Evolutionary conservation across 2,888 invertebrate genomes (phyloP), one percentile per base, ranked within the genome.

Genomic region (Trichogramma evanescens): DNA sequence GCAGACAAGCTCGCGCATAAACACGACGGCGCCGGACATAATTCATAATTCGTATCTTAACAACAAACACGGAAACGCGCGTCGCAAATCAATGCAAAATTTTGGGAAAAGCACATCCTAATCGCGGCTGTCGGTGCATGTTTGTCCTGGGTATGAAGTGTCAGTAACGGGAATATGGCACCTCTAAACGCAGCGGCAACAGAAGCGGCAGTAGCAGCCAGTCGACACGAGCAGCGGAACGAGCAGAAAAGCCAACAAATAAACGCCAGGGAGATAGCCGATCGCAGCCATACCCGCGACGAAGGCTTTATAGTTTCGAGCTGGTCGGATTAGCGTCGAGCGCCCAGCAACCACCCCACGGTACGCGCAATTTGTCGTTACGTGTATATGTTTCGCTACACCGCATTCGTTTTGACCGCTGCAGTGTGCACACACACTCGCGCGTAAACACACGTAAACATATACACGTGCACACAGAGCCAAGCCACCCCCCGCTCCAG

Each of bases 371-470:
- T 26, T 26, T 69, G 71, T 71, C 70, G 71, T 73, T 72, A 71
- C 74, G 73, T 70, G 74, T 69, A 73, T 74, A 70, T 70, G 69
- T 71, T 70, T 70, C 70, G 48, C 48, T 9, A 48, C 48, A 6
- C 48, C 10, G 13, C 38, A 13, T n/a, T 13, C 41, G 13, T 39
- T 38, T 39, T 51, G 38, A 39, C 51, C 41, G 8, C 40, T 13
- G 7, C 7, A 13, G 26, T 41, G 6, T 9, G 52, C 40, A 26
- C 7, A 41, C 56, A 43, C 13, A 46, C 49, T 50, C 42, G 39
- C 54, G 4, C 26, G 3, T 26, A 26, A 26, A 26, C 26, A 26
- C 26, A 26, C 26, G 26, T 26, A 26, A 26, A 26, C 26, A 26
- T 26, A 26, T 26, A 26, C 26, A 26, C 26, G 26, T 26, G 26